phyloP scores from a whole-genome alignment of 2,113 vertebrate species.

The Tyrannus savana region DNA sequence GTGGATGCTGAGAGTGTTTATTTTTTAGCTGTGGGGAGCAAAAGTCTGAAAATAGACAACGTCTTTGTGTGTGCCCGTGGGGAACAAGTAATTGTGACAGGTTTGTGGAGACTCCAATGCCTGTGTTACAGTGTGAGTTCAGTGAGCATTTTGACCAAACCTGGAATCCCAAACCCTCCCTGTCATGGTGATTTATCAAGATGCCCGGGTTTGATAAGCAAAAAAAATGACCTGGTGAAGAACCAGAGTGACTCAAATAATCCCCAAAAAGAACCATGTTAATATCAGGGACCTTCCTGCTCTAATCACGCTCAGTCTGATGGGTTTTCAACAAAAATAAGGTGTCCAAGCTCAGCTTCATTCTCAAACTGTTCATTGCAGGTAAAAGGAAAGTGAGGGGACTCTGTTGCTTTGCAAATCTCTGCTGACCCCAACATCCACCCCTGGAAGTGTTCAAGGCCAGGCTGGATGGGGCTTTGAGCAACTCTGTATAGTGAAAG shows the following conservation, averaged over 20 bases:
- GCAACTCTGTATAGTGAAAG: background rate
- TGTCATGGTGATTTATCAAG: background rate
- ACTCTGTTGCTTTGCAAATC: background rate
- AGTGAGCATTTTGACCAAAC: background rate
- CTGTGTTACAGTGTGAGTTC: background rate
- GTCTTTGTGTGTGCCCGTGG: background rate
- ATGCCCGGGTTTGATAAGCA: background rate
- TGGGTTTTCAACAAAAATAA: background rate
- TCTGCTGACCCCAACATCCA: accelerated
- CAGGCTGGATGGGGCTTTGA: background rate
- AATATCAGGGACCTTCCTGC: background rate
- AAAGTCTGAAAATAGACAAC: background rate
- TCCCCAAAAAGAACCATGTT: background rate
- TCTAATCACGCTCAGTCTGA: accelerated
- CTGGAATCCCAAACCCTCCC: background rate
- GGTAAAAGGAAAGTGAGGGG: background rate
- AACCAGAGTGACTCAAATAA: background rate
- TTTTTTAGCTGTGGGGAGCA: background rate
- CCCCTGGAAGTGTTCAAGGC: background rate
- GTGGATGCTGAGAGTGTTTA: background rate
- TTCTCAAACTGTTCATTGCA: background rate
- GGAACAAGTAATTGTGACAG: background rate
- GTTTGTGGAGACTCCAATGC: background rate
- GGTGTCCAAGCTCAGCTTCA: background rate
- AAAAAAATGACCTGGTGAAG: background rate